Evolutionary conservation across 2,113 vertebrate genomes (phyloP).

Genomic region (Mystacornis crossleyi): DNA sequence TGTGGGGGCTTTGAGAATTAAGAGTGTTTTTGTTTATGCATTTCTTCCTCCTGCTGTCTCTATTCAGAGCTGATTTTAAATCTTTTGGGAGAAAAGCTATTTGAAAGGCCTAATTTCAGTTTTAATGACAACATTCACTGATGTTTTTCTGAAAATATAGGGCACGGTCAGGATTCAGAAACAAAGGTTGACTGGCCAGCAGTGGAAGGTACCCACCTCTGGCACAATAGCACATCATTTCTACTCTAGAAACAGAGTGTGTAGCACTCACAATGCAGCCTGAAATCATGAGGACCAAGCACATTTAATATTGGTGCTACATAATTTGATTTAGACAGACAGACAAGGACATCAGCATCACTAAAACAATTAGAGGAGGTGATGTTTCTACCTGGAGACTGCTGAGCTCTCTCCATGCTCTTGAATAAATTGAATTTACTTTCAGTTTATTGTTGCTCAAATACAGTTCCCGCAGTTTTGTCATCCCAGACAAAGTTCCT

Average conservation of each 20-base stretch:
- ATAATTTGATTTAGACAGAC: neutral
- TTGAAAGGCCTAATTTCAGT: constrained; percentile 11
- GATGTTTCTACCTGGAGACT: constrained; percentile 82
- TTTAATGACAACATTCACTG: neutral
- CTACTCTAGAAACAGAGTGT: neutral
- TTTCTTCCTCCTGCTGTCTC: constrained; percentile 47
- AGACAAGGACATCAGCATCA: neutral
- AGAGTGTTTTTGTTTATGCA: constrained; percentile 53
- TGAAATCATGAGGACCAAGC: neutral
- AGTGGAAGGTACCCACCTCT: neutral
- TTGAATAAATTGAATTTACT: constrained; percentile 86
- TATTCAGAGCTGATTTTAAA: constrained; percentile 12
- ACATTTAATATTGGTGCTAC: neutral
- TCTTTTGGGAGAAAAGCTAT: constrained; percentile 8
- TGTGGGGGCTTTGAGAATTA: constrained; percentile 62
- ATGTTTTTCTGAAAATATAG: neutral
- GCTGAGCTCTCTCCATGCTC: constrained; percentile 88
- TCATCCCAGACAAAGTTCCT: constrained; percentile 86
- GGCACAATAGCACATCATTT: neutral
- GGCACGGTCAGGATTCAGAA: neutral
- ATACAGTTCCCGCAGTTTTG: constrained; percentile 87
- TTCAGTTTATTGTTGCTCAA: constrained; percentile 90
- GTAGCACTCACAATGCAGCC: neutral
- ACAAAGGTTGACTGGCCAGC: neutral
- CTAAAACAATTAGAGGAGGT: neutral